A percentile compares a stretch with the other conserved stretches of the same genome.
Evolutionary conservation across 2,888 invertebrate genomes (phyloP).

Genomic region (Tetranychus truncatus): DNA sequence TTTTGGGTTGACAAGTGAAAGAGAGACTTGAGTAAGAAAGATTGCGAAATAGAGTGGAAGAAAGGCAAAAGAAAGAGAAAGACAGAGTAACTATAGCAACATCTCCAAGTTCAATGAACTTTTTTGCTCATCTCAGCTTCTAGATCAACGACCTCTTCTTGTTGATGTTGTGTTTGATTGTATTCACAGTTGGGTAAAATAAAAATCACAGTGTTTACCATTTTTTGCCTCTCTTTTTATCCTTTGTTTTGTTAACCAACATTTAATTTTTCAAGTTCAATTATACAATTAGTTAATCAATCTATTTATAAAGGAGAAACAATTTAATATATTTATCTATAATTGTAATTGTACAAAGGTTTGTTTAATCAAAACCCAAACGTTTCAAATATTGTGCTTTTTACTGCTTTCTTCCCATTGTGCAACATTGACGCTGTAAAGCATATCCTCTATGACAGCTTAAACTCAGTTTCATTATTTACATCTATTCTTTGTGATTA

Average conservation of each 20-base stretch:
- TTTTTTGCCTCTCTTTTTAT: neutral
- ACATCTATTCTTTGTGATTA: neutral
- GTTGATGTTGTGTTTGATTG: neutral
- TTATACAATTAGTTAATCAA: neutral
- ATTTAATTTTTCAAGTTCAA: neutral
- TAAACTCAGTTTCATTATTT: neutral
- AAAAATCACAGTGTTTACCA: neutral
- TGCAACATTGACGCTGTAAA: neutral
- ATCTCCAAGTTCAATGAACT: neutral
- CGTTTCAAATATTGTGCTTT: neutral
- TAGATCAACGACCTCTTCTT: neutral
- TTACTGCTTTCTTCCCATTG: neutral
- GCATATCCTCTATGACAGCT: too few species aligned
- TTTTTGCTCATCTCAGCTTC: neutral
- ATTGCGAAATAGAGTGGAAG: neutral
- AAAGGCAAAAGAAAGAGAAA: neutral
- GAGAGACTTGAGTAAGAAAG: neutral
- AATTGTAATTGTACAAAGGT: too few species aligned
- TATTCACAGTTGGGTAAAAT: neutral
- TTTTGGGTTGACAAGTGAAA: neutral
- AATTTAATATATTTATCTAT: neutral
- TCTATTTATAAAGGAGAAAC: neutral
- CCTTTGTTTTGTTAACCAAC: neutral
- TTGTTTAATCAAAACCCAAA: neutral
- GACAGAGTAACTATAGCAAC: constrained; percentile 1